Base-by-base conservation (phyloP, 64 coral and sea anemone genomes). In the Hydrozoanthus tunicans region DNA sequence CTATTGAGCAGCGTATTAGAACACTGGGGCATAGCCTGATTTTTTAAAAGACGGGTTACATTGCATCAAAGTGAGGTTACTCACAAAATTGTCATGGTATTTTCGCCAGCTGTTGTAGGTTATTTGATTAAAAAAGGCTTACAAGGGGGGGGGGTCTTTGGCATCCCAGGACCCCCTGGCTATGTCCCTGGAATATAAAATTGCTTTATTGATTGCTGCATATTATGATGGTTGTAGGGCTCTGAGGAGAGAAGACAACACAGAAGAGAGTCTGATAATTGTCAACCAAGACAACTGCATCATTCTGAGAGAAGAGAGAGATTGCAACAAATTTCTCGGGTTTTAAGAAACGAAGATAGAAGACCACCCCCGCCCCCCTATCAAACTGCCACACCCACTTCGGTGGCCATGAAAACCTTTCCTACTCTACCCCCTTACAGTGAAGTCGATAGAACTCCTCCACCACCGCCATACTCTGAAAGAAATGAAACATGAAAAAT, bases 271-370 rank as follows among this genome's bases (percentile, higher is more conserved):
- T 59, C 23, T 5, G 23, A 23, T 26, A 86, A 56, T 59, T 86
- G 67, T 3, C 56, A 58, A 2, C 58, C 53, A 24, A 24, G 67
- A 59, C 53, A 59, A 7, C 32, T 86, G 83, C 83, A 86, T 15
- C 83, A 86, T 25, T 86, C 83, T 27, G 83, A 86, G 74, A 73
- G 83, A 74, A 73, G 83, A 86, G 69, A 86, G n/a, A 86, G 83
- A 86, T 14, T 86, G 15, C 8, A 86, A 60, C 83, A 86, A 14
- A 69, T 86, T 53, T 66, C 68, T 3, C 25, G 83, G 68, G 83
- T 74, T 15, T 60, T 86, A 27, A 56, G 68, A 59, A 52, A 86
- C 14, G 67, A 73, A 20, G 83, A 86, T 5, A 26, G 12, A 3
- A 53, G 68, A 0, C 83, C 67, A 13, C 56, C 83, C 5, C 68